Conservation (phyloP, 2,113 vertebrate genomes). For the Crotalus horridus region DNA sequence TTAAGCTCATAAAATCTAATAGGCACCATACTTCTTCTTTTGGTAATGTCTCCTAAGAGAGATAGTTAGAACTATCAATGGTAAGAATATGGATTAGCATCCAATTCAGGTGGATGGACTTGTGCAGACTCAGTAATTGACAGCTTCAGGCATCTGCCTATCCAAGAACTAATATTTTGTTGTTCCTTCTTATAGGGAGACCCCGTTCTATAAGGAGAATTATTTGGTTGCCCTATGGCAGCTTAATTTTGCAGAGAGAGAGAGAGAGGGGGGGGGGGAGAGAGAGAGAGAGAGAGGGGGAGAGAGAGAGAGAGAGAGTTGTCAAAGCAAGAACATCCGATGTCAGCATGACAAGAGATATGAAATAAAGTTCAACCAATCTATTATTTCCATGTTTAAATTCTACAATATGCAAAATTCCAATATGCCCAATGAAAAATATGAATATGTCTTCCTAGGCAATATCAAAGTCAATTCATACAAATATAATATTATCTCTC, state of each 20-base stretch:
- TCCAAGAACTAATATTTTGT: background rate
- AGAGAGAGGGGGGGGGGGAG: too few relatives aligned
- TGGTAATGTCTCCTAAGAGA: constrained; percentile 17
- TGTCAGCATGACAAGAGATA: too few relatives aligned
- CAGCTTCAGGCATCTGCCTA: background rate
- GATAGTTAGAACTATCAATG: background rate
- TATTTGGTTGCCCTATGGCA: background rate
- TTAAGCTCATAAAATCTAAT: constrained; percentile 13
- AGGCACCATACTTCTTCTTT: background rate
- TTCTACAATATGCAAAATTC: background rate
- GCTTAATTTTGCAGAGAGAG: background rate
- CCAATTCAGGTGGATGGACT: background rate
- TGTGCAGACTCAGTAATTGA: background rate
- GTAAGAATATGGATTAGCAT: constrained; percentile 10
- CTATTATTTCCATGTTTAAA: constrained; percentile 3
- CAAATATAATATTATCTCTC: background rate
- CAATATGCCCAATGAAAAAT: background rate
- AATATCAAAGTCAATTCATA: constrained; percentile 3
- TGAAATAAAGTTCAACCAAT: background rate
- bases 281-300: too few relatives aligned
- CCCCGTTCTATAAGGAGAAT: background rate
- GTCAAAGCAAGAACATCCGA: too few relatives aligned
- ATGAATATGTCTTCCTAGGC: background rate
- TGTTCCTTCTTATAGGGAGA: background rate
- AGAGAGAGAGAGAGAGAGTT: background rate